Evolutionary conservation across 2,888 invertebrate species (phyloP).

Genomic region (Homarus gammarus): DNA sequence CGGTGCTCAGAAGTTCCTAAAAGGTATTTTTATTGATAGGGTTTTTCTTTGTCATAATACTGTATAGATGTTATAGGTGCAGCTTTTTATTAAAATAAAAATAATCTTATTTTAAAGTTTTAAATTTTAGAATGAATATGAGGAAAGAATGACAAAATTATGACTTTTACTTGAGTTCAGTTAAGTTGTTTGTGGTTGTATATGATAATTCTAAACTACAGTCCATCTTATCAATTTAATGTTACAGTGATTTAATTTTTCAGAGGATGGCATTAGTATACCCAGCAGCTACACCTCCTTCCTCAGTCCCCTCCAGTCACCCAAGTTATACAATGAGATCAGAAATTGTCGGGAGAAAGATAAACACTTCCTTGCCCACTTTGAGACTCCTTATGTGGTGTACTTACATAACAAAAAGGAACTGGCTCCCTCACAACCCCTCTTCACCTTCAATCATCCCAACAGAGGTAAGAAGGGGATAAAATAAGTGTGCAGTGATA

Average conservation of each 20-base stretch:
- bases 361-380: slow-evolving; percentile 81
- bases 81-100: too few relatives aligned
- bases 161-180: too few relatives aligned
- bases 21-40: too few relatives aligned
- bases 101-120: too few relatives aligned
- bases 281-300: slow-evolving; percentile 94
- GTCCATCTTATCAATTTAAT: too few relatives aligned
- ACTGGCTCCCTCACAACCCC: slow-evolving; percentile 86
- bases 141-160: too few relatives aligned
- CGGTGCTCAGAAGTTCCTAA: slow-evolving; percentile 92
- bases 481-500: too few relatives aligned
- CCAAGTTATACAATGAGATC: slow-evolving; percentile 91
- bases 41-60: too few relatives aligned
- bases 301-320: slow-evolving; percentile 94
- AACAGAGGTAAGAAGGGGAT: slow-evolving; percentile 86
- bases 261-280: slow-evolving; percentile 93
- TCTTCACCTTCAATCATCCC: slow-evolving; percentile 96
- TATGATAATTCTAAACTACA: too few relatives aligned
- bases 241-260: slow-evolving; percentile 53
- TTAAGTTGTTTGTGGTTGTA: too few relatives aligned
- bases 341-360: slow-evolving; percentile 79
- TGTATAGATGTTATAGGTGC: too few relatives aligned
- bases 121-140: too few relatives aligned
- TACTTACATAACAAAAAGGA: slow-evolving; percentile 91
- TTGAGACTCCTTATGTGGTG: slow-evolving; percentile 95